phyloP scores from a whole-genome alignment of 2,113 vertebrate genomes.

The Orientallactaga bullata region DNA sequence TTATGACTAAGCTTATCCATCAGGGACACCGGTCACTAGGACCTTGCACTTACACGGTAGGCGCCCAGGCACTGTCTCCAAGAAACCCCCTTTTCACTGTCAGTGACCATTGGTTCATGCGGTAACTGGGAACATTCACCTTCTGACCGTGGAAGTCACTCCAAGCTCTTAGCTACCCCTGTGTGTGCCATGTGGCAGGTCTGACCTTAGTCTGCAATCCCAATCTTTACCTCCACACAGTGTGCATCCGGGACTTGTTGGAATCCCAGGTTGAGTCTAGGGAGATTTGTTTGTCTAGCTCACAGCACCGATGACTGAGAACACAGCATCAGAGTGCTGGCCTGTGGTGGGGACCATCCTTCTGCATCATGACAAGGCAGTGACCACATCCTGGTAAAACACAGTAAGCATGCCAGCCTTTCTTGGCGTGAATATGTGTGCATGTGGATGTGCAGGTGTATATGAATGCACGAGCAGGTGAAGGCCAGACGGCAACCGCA shows the following conservation, averaged over 20 bases:
- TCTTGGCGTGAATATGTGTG: too few species aligned
- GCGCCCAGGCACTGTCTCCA: too few species aligned
- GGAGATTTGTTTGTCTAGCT: background rate
- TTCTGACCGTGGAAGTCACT: fast-evolving
- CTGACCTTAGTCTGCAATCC: background rate
- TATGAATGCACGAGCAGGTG: too few species aligned
- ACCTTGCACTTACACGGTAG: background rate
- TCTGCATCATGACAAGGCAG: background rate
- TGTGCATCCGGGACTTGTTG: fast-evolving
- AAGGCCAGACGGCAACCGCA: too few species aligned
- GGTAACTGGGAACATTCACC: background rate
- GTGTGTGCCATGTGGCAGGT: fast-evolving
- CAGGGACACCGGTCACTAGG: background rate
- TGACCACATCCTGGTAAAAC: background rate
- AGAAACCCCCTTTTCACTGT: background rate
- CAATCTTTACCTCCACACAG: background rate
- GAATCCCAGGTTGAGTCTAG: too few species aligned
- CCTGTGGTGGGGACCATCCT: background rate
- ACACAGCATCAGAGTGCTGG: too few species aligned
- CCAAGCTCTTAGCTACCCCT: fast-evolving
- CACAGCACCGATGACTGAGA: background rate
- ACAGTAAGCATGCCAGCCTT: background rate
- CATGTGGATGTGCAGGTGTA: too few species aligned
- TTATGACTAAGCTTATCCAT: fast-evolving
- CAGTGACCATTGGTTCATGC: too few species aligned